Evolutionary conservation across 2,888 invertebrate genomes (phyloP), one percentile per base, ranked within the genome.

Genomic region (Patella depressa): DNA sequence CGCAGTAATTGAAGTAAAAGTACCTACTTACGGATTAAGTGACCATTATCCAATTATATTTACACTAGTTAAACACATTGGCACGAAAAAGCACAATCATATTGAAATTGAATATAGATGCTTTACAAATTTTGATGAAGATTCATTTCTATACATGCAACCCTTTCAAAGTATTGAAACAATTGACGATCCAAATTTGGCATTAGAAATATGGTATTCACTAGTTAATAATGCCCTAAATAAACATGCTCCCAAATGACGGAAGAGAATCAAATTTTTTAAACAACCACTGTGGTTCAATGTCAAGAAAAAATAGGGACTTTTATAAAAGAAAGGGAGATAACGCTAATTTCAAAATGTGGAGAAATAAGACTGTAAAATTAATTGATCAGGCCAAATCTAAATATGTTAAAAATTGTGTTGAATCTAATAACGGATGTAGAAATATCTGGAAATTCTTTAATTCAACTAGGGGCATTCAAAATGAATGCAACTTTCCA

Each of bases 191-290:
- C 65, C 65, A 65, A 65, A 65, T 65, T 19, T 65, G 11, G n/a
- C 65, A 9, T 17, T 65, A 12, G 19, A 65, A 65, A 65, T 24
- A 19, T 65, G n/a, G n/a, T 65, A 65, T 65, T n/a, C 11, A 19
- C n/a, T 19, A 19, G n/a, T 65, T n/a, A n/a, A 19, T 11, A 65
- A 65, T 65, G 19, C 24, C n/a, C 24, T 65, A 11, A 65, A 65
- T 65, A 65, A 65, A 65, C 65, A 65, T 65, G n/a, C 65, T 65
- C 65, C 19, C 7, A 65, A 65, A 65, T 19, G 17, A 57, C 57
- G 57, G 15, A 14, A 17, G 15, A 57, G 2, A 15, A 17, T 57
- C 65, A n/a, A 3, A 11, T 17, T 15, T 17, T 57, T 57, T 15
- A 15, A 14, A 14, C 57, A 57, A 57, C 57, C 57, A 57, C 14